Evolutionary conservation across 2,888 invertebrate genomes (phyloP), one percentile per base, ranked within the genome.

Genomic region (Calameuta pallipes): DNA sequence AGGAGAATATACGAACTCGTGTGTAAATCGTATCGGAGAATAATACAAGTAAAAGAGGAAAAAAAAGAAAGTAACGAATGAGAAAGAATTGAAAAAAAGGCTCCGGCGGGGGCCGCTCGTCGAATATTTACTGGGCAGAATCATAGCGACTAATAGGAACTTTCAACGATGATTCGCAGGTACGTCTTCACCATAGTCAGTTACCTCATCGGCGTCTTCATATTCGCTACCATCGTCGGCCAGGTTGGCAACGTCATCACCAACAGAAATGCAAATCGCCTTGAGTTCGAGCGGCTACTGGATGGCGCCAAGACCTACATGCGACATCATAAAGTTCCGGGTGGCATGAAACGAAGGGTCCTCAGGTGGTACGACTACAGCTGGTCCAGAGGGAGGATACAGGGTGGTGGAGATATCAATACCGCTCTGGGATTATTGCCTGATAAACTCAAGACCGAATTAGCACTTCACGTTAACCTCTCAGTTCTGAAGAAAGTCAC

Each of bases 161-260:
- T 76, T 78, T 84, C 86, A 80, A 85, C 75, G 77, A 73, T 73
- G 73, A 69, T 85, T 93, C 94, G 78, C 94, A 98, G 98, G 93
- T 98, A 98, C 92, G 94, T 98, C 91, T 98, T 98, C 93, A 98
- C 98, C 84, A 98, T 98, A 91, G 96, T 97, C 90, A 98, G 98
- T 93, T 98, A 98, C 93, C 94, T 98, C 90, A 98, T 98, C 90
- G 98, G 98, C 85, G 98, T 98, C 84, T 98, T 98, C 94, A 98
- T 98, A 92, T 98, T 98, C 92, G 98, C 98, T 78, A 98, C 98
- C 76, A 98, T 98, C 90, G 98, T 98, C 82, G 98, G 98, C 76
- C 98, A 99, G 94, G 98, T 99, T 77, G 98, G 98, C 84, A 98
- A 98, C 92, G 98, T 98, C 89, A 98, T 98, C 92, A 98, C 98